These are phyloP conservation scores for Acrocyrtus sp. DNA, from an alignment of 2,888 invertebrate species.

Conservation along the genomic window DNA sequence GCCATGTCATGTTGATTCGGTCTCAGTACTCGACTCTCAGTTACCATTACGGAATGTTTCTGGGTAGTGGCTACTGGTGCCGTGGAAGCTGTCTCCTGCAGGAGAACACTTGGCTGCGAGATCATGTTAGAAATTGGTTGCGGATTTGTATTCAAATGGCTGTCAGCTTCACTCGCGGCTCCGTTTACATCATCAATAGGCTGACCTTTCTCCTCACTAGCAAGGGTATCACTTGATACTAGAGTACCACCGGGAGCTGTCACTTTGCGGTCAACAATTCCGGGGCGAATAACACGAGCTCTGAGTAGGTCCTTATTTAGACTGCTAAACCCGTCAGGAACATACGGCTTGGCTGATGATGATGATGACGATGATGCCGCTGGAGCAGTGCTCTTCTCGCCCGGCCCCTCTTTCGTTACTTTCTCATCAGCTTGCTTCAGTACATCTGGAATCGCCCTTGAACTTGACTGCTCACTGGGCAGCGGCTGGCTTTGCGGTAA, in stretches of 20 bases:
- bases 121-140: no score
- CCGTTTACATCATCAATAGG: no score
- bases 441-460: not conserved
- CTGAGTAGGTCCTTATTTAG: slow-evolving; percentile 29
- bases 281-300: slow-evolving; percentile 3
- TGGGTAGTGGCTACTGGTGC: no score
- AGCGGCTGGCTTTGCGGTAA: not conserved
- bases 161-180: no score
- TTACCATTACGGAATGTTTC: no score
- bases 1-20: slow-evolving; percentile 1
- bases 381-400: not conserved
- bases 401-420: not conserved
- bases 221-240: not conserved
- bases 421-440: not conserved
- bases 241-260: slow-evolving; percentile 2
- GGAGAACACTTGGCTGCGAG: no score
- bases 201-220: not conserved
- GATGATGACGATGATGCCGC: not conserved
- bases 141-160: no score
- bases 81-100: no score
- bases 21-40: no score
- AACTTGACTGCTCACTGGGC: no score
- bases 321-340: slow-evolving; percentile 40
- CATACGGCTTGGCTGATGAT: slow-evolving; percentile 25
- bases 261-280: slow-evolving; percentile 13